Percentiles rank a stretch among this genome's conserved stretches.
Conservation (phyloP, 2,797 vertebrate genomes). For the Rhinichthys osculus region DNA sequence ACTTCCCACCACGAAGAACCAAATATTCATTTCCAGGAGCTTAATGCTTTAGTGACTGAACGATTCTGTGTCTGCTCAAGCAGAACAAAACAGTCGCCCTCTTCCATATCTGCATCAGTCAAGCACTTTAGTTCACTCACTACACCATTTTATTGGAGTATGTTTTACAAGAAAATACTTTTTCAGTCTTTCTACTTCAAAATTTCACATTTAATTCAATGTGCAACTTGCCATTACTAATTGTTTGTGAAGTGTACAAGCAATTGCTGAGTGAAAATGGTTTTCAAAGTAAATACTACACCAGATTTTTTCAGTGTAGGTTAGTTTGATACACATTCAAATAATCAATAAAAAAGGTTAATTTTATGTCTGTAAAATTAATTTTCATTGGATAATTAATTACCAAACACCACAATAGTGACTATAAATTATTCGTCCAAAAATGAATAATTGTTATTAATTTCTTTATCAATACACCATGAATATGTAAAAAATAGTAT, state of each 20-base stretch:
- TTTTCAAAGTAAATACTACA: neutral
- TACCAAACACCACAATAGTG: neutral
- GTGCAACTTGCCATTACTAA: neutral
- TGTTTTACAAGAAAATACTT: neutral
- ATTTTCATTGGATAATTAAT: neutral
- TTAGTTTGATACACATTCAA: neutral
- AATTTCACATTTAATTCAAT: neutral
- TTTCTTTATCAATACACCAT: neutral
- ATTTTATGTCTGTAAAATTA: neutral
- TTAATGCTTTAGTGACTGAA: slow-evolving; percentile 69
- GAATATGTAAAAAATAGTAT: neutral
- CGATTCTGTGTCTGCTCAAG: slow-evolving; percentile 64
- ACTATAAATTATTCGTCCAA: neutral
- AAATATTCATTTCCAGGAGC: slow-evolving; percentile 71
- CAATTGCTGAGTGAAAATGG: neutral
- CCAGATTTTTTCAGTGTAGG: neutral
- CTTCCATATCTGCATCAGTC: slow-evolving; percentile 50
- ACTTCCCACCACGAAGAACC: slow-evolving; percentile 64
- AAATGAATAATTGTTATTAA: neutral
- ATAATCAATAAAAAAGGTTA: neutral
- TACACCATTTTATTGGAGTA: neutral
- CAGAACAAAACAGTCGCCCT: slow-evolving; percentile 32
- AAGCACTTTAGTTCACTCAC: neutral
- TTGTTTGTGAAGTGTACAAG: neutral
- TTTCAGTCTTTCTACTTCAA: neutral